Evolutionary conservation across 2,113 vertebrate species (phyloP), one percentile per base, ranked within the genome.

Genomic region (Scytalopus superciliaris): DNA sequence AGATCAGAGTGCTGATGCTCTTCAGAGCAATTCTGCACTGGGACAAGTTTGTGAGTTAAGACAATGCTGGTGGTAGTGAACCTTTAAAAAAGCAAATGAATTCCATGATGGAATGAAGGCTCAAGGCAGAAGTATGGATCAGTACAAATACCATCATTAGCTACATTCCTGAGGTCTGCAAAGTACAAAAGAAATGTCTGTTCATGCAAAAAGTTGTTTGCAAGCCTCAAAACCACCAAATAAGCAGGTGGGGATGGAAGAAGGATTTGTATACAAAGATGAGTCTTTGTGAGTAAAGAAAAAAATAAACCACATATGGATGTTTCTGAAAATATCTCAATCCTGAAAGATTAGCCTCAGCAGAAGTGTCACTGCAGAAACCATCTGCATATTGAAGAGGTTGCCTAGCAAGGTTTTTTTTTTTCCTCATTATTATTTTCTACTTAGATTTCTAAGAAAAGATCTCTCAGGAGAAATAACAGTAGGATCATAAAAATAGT

Each of bases 301-400:
- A 80, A 88, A 96, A 97, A 86, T 42, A 97, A 94, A 66, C 63
- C 89, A 95, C 96, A 97, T 97, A 96, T 97, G 83, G 80, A 79
- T 94, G 90, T 96, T 97, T 97, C 97, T 97, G 95, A 97, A 98
- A 98, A 98, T 97, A 98, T 97, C 98, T 98, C 98, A 97, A 97
- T 98, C 94, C 93, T 97, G 44, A 87, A 96, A 94, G 90, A 98
- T 98, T 95, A 97, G 89, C 97, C 95, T 97, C 96, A 96, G 95
- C 96, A 97, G 78, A 96, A 97, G 95, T 95, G 93, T 96, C 60
- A 84, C 89, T 95, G 96, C 89, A 96, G 90, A 94, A 96, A 87
- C 94, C 82, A 96, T 96, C 90, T 96, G 74, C 93, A 90, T 83
- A 76, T 90, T 96, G 93, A 97, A 97, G 78, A 93, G 95, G 95